These are phyloP conservation scores for Steinernema hermaphroditum DNA, from an alignment of 2,888 invertebrate species.

Conservation along the genomic window DNA sequence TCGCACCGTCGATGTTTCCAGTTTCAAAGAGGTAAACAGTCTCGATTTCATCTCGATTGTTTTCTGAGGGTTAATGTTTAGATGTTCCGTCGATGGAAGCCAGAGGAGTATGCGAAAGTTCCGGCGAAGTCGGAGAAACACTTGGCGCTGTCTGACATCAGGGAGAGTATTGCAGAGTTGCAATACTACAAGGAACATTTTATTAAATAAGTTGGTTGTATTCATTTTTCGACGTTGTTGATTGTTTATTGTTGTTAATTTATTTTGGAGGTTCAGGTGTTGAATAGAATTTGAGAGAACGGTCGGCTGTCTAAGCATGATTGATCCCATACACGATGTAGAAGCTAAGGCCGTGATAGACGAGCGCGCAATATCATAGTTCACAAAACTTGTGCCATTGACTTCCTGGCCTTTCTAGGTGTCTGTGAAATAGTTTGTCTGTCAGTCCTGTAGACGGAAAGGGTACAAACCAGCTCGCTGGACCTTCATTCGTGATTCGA, in stretches of 20 bases:
- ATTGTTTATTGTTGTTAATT: slow-evolving; percentile 25
- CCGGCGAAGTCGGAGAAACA: slow-evolving; percentile 66
- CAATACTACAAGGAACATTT: slow-evolving; percentile 77
- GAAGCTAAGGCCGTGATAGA: no score
- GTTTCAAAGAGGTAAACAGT: slow-evolving; percentile 80
- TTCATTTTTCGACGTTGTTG: neutral
- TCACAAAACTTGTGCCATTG: no score
- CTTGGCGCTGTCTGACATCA: slow-evolving; percentile 77
- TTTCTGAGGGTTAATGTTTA: slow-evolving; percentile 32
- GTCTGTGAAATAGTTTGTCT: no score
- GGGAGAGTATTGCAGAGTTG: slow-evolving; percentile 82
- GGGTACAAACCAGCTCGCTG: no score
- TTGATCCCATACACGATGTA: no score
- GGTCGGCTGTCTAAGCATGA: no score
- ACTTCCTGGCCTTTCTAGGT: no score
- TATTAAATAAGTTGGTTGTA: slow-evolving; percentile 67
- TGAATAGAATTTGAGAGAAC: no score
- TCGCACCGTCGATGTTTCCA: slow-evolving; percentile 87
- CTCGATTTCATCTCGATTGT: neutral
- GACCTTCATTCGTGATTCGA: no score
- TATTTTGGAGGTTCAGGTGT: neutral
- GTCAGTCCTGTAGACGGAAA: no score
- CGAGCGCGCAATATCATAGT: no score
- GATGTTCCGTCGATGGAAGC: slow-evolving; percentile 74
- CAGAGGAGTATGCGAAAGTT: slow-evolving; percentile 66